phyloP scores from a whole-genome alignment of 2,113 vertebrate species.

The Elephas maximus region DNA sequence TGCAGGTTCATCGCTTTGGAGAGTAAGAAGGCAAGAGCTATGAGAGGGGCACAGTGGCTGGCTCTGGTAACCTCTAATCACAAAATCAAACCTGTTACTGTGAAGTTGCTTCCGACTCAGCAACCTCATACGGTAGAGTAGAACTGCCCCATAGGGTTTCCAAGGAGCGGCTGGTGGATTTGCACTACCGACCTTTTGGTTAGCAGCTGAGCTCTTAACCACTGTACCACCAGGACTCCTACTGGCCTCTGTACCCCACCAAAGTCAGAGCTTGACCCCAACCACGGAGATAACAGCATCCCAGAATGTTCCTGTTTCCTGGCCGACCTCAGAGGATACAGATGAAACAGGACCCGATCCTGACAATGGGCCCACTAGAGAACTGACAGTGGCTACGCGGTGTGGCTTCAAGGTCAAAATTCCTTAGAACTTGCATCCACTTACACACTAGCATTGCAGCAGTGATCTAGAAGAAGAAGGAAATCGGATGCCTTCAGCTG shows the following conservation, averaged over 20 bases:
- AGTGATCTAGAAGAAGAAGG: background rate
- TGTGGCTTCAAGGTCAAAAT: slow-evolving; percentile 16
- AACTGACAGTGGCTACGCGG: rapidly evolving
- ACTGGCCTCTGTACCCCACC: background rate
- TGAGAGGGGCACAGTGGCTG: slow-evolving; percentile 27
- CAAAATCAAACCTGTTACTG: no score
- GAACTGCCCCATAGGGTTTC: no score
- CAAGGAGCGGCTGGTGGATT: no score
- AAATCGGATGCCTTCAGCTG: background rate
- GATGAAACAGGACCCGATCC: background rate
- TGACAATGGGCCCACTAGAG: background rate
- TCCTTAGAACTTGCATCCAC: background rate
- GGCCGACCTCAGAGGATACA: slow-evolving; percentile 61
- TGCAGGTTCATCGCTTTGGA: slow-evolving; percentile 65
- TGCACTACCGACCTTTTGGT: no score
- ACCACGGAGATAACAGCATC: rapidly evolving
- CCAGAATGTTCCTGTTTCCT: slow-evolving; percentile 19
- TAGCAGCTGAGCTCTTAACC: no score
- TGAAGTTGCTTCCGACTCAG: no score
- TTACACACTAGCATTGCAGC: background rate
- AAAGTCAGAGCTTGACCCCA: background rate
- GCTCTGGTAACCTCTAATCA: slow-evolving; percentile 33
- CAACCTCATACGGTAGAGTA: no score
- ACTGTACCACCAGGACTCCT: background rate
- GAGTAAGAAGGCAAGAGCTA: background rate